Evolutionary conservation across 53 echinoderm and acorn worm genomes (phyloP), one percentile per base, ranked within the genome.

Genomic region (Luidia sarsii): DNA sequence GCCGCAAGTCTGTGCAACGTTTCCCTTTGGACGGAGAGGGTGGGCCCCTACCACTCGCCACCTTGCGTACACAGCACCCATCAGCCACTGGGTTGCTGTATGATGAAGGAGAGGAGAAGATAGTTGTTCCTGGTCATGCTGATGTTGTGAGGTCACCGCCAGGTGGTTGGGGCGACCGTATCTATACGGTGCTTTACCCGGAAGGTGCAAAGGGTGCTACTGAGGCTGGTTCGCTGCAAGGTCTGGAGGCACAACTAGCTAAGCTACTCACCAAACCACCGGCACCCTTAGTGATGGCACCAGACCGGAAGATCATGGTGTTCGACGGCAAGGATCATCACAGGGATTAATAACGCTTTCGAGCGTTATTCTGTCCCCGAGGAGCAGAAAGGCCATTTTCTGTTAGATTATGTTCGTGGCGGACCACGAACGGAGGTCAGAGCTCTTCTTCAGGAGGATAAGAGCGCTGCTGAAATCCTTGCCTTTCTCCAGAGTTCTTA

Each of bases 401-500:
- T 80, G 11, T 13, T 51, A 3, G 80, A 80, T 13, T 80, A 64
- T 24, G 25, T 80, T 0, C 50, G 45, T 7, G 80, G 80, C 0
- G 9, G 33, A 13, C 80, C 66, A n/a, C 64, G 62, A 25, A 20
- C 9, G 4, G 80, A 80, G 25, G 80, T 64, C 15, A 80, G 34
- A 53, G 64, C 80, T 1, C 53, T 80, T 2, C 10, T 71, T 14
- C 22, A 36, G 2, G 55, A 37, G 7, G 55, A 24, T 0, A 2
- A 55, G 39, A 54, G 37, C 1, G 7, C 38, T 2, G 36, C 2
- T 2, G 83, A 85, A 19, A 33, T 67, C 8, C 7, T 85, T 15
- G 3, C 2, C 4, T 85, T 85, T 30, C 16, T 85, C 9, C 45
- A 52, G 45, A 19, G 63, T 6, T 85, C 85, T 0, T 85, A 85